These are phyloP conservation scores for Pristionchus fissidentatus DNA, from an alignment of 2,888 invertebrate genomes.

Conservation along the genomic window DNA sequence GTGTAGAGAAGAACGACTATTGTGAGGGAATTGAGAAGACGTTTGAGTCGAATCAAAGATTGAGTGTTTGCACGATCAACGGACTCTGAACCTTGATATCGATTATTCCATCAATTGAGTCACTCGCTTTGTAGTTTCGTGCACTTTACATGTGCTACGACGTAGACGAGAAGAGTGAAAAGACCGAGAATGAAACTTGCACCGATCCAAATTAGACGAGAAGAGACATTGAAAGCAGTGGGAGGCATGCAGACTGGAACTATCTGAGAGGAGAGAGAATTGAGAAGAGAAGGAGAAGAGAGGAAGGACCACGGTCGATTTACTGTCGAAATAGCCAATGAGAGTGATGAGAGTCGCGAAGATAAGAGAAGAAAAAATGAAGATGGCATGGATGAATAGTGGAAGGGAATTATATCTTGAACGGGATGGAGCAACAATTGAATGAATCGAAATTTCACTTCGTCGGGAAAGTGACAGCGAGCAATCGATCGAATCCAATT, in stretches of 20 bases:
- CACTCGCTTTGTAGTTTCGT: constrained; percentile 51
- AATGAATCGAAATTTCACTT: constrained; percentile 43
- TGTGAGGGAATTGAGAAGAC: constrained; percentile 59
- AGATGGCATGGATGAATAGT: constrained; percentile 46
- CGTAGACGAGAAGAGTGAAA: constrained; percentile 58
- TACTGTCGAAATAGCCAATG: constrained; percentile 50
- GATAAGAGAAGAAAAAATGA: constrained; percentile 49
- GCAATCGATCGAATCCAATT: constrained; percentile 59
- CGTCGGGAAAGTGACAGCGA: constrained; percentile 58
- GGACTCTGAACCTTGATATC: background rate
- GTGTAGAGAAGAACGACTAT: constrained; percentile 58
- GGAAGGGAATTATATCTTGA: constrained; percentile 55
- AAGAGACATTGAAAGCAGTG: constrained; percentile 56
- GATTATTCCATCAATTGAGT: background rate
- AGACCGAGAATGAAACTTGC: constrained; percentile 57
- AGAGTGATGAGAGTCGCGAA: constrained; percentile 52
- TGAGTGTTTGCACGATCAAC: constrained; percentile 27
- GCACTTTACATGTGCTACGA: constrained; percentile 55
- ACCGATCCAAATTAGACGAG: constrained; percentile 55
- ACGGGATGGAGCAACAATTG: background rate
- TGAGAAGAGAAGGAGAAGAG: too few species aligned
- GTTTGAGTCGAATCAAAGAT: constrained; percentile 30
- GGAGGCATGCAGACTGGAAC: constrained; percentile 60
- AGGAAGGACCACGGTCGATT: constrained; percentile 9
- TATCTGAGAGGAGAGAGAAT: background rate